Evolutionary conservation across 2,113 vertebrate genomes (phyloP).

Genomic region (Nyctereutes procyonoides): DNA sequence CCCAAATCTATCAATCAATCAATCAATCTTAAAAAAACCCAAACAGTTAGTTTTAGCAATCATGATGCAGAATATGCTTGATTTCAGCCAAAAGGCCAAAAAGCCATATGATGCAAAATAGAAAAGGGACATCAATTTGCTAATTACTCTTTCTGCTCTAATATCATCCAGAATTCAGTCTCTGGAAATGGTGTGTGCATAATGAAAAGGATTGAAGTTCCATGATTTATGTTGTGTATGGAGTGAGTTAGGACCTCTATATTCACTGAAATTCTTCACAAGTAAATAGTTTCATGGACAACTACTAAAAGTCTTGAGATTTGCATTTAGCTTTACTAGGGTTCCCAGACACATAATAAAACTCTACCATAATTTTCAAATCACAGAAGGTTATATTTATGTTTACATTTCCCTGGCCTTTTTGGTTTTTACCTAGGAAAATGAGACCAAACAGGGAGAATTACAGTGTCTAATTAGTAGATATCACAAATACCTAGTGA

Average conservation of each 20-base stretch:
- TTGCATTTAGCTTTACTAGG: neutral
- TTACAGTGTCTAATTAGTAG: neutral
- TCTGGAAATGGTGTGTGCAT: slow-evolving; percentile 23
- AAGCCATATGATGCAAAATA: neutral
- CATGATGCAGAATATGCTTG: neutral
- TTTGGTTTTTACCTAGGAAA: slow-evolving; percentile 9
- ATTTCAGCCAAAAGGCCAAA: neutral
- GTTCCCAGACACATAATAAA: neutral
- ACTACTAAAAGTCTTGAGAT: neutral
- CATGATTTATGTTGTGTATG: neutral
- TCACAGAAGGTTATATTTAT: neutral
- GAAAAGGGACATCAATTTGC: slow-evolving; percentile 17
- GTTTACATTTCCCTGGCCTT: neutral
- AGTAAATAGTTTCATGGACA: neutral
- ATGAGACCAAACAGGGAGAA: neutral
- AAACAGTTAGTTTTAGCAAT: neutral
- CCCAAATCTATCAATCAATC: neutral
- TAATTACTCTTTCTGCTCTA: slow-evolving; percentile 22
- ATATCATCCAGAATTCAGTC: neutral
- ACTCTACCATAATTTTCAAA: neutral
- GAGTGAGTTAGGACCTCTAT: neutral
- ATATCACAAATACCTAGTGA: neutral
- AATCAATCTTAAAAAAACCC: neutral
- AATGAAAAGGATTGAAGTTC: slow-evolving; percentile 37
- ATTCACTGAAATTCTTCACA: neutral